Percentiles rank a stretch among this genome's conserved stretches.
phyloP scores from a whole-genome alignment of 2,888 invertebrate species.

The Troides aeacus region DNA sequence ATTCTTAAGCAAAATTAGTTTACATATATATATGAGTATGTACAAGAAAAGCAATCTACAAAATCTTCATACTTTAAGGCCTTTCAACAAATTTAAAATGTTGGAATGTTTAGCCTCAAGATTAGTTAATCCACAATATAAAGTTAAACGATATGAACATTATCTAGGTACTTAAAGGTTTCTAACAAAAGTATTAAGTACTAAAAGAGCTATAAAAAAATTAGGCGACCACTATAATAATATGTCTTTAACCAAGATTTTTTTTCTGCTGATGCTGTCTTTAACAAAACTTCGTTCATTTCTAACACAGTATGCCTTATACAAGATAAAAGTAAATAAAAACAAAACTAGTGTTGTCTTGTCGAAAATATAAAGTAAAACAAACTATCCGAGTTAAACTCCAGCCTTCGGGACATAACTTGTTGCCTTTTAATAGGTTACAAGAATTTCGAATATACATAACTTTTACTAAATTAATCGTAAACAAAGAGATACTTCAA shows the following conservation, averaged over 20 bases:
- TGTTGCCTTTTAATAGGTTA: not conserved
- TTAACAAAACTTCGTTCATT: no score
- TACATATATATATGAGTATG: not conserved
- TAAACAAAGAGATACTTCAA: not conserved
- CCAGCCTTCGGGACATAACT: not conserved
- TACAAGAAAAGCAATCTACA: not conserved
- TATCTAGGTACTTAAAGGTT: no score
- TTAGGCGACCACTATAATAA: no score
- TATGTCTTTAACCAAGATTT: no score
- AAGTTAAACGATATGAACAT: not conserved
- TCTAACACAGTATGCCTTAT: no score
- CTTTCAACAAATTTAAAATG: not conserved
- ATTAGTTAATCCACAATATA: not conserved
- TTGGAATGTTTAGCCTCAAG: not conserved
- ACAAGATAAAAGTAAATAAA: no score
- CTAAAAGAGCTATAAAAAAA: no score
- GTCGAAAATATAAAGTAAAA: no score
- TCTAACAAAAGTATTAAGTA: no score
- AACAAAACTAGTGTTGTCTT: no score
- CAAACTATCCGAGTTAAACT: no score
- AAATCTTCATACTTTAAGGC: constrained; percentile 2
- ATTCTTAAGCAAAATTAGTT: not conserved
- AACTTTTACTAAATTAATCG: not conserved
- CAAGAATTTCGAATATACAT: not conserved
- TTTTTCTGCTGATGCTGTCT: no score